phyloP scores from a whole-genome alignment of 2,113 vertebrate genomes.

The Nesoenas mayeri region DNA sequence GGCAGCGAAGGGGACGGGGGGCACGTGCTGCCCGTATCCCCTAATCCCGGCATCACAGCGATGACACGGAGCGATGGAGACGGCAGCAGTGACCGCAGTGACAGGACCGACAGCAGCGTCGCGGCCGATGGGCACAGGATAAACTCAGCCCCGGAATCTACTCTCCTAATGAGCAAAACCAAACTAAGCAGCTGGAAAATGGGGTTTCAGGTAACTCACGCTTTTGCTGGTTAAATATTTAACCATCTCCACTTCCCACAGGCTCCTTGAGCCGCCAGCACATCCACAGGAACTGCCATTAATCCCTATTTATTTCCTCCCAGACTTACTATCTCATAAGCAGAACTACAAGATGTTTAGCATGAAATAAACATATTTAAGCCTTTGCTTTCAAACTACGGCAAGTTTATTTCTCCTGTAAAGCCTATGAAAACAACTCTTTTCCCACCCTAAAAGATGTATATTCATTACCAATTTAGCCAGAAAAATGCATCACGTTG shows the following conservation, averaged over 20 bases:
- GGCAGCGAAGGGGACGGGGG: not conserved
- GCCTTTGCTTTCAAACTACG: not conserved
- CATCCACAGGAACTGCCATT: not conserved
- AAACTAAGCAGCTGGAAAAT: not conserved
- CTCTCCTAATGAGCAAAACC: not conserved
- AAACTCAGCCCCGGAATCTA: not conserved
- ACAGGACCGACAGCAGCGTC: not conserved
- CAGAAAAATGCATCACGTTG: not conserved
- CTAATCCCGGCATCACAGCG: not conserved
- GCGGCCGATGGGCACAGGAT: not conserved
- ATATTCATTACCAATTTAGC: not conserved
- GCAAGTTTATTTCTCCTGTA: not conserved
- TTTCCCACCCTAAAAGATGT: not conserved
- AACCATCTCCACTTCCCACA: fast-evolving
- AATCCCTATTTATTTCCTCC: not conserved
- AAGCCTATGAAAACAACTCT: not conserved
- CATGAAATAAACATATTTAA: not conserved
- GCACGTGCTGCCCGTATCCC: not conserved
- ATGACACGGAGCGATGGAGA: not conserved
- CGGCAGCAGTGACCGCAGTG: not conserved
- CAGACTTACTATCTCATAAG: fast-evolving
- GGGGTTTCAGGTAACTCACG: fast-evolving
- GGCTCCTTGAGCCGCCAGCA: not conserved
- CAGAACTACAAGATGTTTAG: not conserved
- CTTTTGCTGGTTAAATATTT: not conserved